Conservation (phyloP, 2,888 invertebrate genomes). For the Synergus gifuensis region DNA sequence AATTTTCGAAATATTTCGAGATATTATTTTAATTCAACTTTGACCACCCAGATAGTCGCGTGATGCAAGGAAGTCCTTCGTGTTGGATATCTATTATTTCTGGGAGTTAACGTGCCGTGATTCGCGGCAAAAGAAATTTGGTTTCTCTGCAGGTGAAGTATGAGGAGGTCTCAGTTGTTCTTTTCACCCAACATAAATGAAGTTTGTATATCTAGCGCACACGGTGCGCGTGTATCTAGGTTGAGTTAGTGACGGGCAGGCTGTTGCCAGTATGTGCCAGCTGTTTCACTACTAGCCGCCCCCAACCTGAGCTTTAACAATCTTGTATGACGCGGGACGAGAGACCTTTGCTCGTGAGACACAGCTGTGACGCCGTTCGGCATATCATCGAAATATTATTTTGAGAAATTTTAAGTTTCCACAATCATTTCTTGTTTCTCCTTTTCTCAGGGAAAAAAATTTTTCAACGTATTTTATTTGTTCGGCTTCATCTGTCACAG, state of each 20-base stretch:
- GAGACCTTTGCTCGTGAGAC: conserved; percentile 69
- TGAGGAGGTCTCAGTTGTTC: conserved; percentile 45
- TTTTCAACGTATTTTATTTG: background rate
- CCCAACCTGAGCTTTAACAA: conserved; percentile 71
- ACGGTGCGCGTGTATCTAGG: conserved; percentile 73
- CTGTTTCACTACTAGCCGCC: conserved; percentile 74
- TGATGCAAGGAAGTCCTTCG: no score
- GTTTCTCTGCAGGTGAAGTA: conserved; percentile 22
- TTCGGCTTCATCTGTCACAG: background rate
- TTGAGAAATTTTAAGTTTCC: conserved; percentile 22
- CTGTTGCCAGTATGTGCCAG: conserved; percentile 73
- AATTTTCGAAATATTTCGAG: no score
- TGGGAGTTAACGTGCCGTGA: background rate
- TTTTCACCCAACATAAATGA: conserved; percentile 73
- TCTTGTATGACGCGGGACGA: conserved; percentile 72
- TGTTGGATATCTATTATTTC: no score
- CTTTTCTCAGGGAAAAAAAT: background rate
- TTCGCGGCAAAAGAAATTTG: conserved; percentile 22
- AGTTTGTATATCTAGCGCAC: conserved; percentile 76
- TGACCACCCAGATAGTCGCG: no score
- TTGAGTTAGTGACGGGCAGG: conserved; percentile 76
- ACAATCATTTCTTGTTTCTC: background rate
- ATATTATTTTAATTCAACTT: no score
- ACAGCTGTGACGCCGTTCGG: conserved; percentile 73
- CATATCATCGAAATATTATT: conserved; percentile 62